Conservation (phyloP, 2,113 vertebrate species). For the Pygathrix nemaeus region DNA sequence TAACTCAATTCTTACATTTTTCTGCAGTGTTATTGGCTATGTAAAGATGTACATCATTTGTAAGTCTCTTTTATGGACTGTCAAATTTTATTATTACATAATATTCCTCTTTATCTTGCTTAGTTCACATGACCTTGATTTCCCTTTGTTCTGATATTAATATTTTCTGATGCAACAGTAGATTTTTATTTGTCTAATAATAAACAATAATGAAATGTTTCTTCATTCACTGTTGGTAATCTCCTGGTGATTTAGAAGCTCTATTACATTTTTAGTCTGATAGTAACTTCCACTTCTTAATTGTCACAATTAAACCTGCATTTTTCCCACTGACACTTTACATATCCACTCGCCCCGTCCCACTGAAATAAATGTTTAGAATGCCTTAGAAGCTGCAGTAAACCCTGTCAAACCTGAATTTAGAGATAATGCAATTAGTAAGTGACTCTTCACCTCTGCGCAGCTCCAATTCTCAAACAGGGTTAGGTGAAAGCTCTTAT, state of each 20-base stretch:
- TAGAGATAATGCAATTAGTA: neutral
- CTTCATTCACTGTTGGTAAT: neutral
- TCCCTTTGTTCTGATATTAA: neutral
- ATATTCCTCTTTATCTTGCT: neutral
- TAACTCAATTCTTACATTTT: neutral
- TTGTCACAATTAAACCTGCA: neutral
- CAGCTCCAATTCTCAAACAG: neutral
- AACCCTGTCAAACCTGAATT: neutral
- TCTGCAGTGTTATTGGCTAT: neutral
- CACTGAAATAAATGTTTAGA: neutral
- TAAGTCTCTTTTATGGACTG: neutral
- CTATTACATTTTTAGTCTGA: neutral
- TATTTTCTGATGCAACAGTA: neutral
- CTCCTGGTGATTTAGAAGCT: neutral
- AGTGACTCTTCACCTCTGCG: neutral
- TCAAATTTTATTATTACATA: neutral
- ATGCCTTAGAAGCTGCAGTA: neutral
- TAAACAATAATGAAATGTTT: neutral
- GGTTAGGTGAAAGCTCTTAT: neutral
- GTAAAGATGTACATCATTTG: neutral
- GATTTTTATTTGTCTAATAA: neutral
- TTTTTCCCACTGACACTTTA: neutral
- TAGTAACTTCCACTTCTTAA: neutral
- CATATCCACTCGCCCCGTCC: fast-evolving
- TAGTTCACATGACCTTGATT: neutral